phyloP scores from a whole-genome alignment of 1,140 invertebrate genomes.

The Temnothorax nylanderi region DNA sequence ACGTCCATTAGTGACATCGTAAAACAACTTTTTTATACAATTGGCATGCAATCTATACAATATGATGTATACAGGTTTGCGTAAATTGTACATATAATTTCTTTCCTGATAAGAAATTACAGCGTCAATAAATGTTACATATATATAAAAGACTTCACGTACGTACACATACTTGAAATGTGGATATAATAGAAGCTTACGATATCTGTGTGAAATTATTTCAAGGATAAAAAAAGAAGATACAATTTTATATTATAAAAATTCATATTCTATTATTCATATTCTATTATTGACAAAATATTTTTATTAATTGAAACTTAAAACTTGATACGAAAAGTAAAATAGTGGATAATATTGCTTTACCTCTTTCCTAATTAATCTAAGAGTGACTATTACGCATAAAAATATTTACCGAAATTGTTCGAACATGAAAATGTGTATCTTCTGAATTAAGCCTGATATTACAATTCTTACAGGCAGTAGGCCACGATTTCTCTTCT shows the following conservation, averaged over 20 bases:
- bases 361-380: constrained; percentile 16
- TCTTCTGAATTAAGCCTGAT: constrained; percentile 49
- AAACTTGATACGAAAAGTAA: constrained; percentile 1
- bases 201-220: constrained; percentile 16
- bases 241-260: constrained; percentile 13
- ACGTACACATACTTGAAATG: constrained; percentile 24
- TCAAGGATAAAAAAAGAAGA: constrained; percentile 2
- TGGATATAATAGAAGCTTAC: constrained; percentile 20
- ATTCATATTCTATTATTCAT: neutral
- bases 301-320: constrained; percentile 30
- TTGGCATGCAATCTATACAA: constrained; percentile 49
- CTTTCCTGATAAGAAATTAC: constrained; percentile 29
- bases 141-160: constrained; percentile 2
- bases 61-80: constrained; percentile 23
- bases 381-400: constrained; percentile 37
- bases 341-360: constrained; percentile 3
- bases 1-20: constrained; percentile 1
- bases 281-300: constrained; percentile 8
- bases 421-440: constrained; percentile 38
- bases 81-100: constrained; percentile 41
- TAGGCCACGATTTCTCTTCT: constrained; percentile 65
- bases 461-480: constrained; percentile 54
- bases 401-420: constrained; percentile 46
- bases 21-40: constrained; percentile 21
- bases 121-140: constrained; percentile 10